phyloP scores from a whole-genome alignment of 2,797 vertebrate species.

The Tokudaia tokunoshimensis region DNA sequence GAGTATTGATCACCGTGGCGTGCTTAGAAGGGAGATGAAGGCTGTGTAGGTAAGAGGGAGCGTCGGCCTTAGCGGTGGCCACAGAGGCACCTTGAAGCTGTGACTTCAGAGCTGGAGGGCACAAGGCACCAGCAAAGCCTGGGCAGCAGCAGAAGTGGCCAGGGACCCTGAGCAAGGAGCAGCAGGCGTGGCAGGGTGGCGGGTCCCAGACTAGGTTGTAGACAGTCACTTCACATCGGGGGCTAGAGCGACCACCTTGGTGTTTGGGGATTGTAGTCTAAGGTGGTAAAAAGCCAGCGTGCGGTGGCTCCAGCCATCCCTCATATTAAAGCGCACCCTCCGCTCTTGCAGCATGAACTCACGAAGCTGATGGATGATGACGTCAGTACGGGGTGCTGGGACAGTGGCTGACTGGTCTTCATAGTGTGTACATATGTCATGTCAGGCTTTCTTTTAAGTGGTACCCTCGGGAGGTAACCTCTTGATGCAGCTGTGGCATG shows the following conservation, averaged over 20 bases:
- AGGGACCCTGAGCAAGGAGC: background rate
- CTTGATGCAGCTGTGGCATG: no score
- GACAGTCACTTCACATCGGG: background rate
- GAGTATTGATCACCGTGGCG: background rate
- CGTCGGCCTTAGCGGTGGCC: rapidly evolving
- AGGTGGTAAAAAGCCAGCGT: background rate
- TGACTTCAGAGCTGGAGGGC: background rate
- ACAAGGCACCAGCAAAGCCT: background rate
- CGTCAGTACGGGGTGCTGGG: background rate
- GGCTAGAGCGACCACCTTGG: rapidly evolving
- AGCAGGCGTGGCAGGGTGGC: background rate
- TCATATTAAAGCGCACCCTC: background rate
- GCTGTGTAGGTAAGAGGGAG: rapidly evolving
- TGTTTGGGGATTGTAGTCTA: background rate
- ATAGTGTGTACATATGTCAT: no score
- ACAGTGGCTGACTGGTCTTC: background rate
- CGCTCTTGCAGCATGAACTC: no score
- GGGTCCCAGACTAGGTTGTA: background rate
- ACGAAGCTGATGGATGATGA: background rate
- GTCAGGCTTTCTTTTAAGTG: background rate
- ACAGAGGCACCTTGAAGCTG: background rate
- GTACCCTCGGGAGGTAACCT: background rate
- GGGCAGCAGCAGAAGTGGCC: background rate
- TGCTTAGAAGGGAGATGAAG: background rate
- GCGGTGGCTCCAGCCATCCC: background rate